Evolutionary conservation across 37 sponge, comb jelly and placozoan genomes (phyloP).

Genomic region (Spongilla lacustris): DNA sequence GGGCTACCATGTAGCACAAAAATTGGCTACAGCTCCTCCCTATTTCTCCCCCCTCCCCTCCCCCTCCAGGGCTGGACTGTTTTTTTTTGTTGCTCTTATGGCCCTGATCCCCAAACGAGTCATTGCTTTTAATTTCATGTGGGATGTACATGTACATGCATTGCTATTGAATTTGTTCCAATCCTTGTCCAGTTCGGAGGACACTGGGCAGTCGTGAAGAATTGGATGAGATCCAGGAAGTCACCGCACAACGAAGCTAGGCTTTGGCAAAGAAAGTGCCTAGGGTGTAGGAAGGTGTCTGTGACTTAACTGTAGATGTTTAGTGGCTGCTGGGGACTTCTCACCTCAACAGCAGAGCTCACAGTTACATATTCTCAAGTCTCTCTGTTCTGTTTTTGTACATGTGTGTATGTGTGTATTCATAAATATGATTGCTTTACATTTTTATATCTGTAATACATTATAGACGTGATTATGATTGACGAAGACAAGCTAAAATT

Average conservation of each 20-base stretch:
- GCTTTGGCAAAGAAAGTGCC: neutral
- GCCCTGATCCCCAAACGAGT: no score
- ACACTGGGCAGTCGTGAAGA: constrained; percentile 73
- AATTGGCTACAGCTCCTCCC: no score
- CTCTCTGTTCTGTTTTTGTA: neutral
- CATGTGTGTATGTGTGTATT: neutral
- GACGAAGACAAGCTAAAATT: no score
- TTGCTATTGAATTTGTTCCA: neutral
- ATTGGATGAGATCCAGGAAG: constrained; percentile 44
- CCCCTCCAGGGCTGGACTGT: no score
- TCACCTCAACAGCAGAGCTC: neutral
- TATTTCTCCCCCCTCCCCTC: neutral
- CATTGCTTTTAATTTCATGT: no score
- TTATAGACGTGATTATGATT: no score
- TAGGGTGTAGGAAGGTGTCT: neutral
- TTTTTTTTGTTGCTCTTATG: no score
- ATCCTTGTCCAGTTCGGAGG: constrained; percentile 65
- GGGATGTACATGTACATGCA: neutral
- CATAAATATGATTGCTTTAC: neutral
- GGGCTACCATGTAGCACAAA: no score
- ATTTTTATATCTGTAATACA: neutral
- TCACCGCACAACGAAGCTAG: constrained; percentile 36
- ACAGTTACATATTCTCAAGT: neutral
- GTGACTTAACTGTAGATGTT: neutral
- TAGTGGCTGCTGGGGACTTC: neutral